Evolutionary conservation across 2,888 invertebrate species (phyloP).

Genomic region (Stenurella melanura): DNA sequence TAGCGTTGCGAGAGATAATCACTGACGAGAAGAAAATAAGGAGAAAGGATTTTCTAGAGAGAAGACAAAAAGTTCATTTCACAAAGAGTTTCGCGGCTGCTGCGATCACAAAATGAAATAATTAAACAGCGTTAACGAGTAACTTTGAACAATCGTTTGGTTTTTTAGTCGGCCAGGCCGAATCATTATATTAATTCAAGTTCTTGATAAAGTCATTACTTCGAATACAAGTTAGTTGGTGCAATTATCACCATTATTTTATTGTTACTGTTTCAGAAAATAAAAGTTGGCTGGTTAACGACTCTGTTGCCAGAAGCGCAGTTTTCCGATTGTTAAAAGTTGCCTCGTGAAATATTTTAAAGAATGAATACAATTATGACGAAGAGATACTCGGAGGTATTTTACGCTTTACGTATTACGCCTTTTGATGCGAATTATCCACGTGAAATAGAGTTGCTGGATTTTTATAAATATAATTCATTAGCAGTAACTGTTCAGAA

Average conservation of each 20-base stretch:
- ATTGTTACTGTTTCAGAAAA: slow-evolving; percentile 34
- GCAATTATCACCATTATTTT: slow-evolving; percentile 39
- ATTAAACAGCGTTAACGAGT: slow-evolving; percentile 42
- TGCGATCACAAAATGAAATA: slow-evolving; percentile 34
- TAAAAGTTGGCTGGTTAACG: slow-evolving; percentile 30
- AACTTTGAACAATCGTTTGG: slow-evolving; percentile 39
- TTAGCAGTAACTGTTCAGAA: too few relatives aligned
- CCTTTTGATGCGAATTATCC: neutral
- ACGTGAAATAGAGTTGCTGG: too few relatives aligned
- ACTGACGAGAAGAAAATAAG: slow-evolving; percentile 13
- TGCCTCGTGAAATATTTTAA: slow-evolving; percentile 25
- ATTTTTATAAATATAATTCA: too few relatives aligned
- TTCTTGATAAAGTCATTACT: slow-evolving; percentile 38
- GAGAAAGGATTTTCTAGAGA: slow-evolving; percentile 12
- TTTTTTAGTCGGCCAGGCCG: slow-evolving; percentile 36
- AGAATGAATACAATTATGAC: neutral
- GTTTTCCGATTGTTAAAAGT: slow-evolving; percentile 35
- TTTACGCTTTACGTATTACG: neutral
- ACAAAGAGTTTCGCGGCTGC: slow-evolving; percentile 33
- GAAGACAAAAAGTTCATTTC: slow-evolving; percentile 14
- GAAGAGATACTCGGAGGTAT: neutral
- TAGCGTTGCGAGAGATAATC: neutral
- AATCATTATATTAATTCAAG: slow-evolving; percentile 42
- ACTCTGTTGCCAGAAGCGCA: slow-evolving; percentile 35
- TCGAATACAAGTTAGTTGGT: slow-evolving; percentile 34